Percentiles rank a stretch among this genome's conserved stretches.
These are phyloP conservation scores for Hirtodrosophila cameraria DNA, from an alignment of 2,888 invertebrate species.

Conservation along the genomic window DNA sequence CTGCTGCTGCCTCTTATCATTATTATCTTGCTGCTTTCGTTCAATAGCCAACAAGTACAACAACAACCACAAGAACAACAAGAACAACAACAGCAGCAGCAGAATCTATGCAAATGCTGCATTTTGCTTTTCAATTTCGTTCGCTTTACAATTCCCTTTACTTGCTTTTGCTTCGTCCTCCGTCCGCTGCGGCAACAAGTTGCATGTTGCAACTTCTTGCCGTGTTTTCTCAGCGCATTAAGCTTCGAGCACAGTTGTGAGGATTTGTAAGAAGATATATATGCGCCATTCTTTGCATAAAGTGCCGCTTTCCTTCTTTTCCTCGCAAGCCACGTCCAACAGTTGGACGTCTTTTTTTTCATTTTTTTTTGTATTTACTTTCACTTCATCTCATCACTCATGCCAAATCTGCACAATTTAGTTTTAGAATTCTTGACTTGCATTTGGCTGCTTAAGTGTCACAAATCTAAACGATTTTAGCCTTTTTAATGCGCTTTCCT, in stretches of 20 bases:
- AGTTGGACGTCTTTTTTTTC: slow-evolving; percentile 26
- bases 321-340: not conserved
- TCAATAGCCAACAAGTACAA: slow-evolving; percentile 55
- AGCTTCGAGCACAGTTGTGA: slow-evolving; percentile 52
- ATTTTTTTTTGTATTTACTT: no score
- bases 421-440: slow-evolving; percentile 50
- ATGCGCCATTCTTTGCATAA: slow-evolving; percentile 70
- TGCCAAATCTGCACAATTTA: slow-evolving; percentile 62
- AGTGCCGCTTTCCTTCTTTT: slow-evolving; percentile 32
- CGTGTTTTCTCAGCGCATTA: slow-evolving; percentile 67
- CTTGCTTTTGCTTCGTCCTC: slow-evolving; percentile 4
- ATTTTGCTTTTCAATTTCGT: slow-evolving; percentile 76
- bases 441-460: slow-evolving; percentile 59
- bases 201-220: slow-evolving; percentile 61
- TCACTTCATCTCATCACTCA: slow-evolving; percentile 63
- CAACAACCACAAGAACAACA: not conserved
- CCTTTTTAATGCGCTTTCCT: slow-evolving; percentile 67
- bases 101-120: slow-evolving; percentile 76
- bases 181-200: slow-evolving; percentile 60
- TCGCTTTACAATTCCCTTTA: slow-evolving; percentile 54
- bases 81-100: not conserved
- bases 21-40: slow-evolving; percentile 61
- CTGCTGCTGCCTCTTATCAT: slow-evolving; percentile 39
- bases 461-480: slow-evolving; percentile 74
- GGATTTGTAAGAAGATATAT: slow-evolving; percentile 70